These are phyloP conservation scores for Phainopepla nitens DNA, from an alignment of 2,113 vertebrate genomes.

Conservation along the genomic window DNA sequence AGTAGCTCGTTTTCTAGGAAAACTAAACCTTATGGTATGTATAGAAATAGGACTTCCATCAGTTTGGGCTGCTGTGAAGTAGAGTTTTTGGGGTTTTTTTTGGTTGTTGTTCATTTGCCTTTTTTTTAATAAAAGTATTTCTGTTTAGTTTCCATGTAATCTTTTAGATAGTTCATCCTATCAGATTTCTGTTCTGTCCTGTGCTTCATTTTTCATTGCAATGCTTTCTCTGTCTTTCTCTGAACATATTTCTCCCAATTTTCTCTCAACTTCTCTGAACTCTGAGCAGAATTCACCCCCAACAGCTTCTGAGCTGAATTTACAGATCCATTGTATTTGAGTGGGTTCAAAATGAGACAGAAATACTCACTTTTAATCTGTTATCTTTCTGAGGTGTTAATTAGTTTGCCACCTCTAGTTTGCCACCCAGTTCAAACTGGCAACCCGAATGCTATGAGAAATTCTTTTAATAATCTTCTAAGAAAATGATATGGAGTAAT, in stretches of 20 bases:
- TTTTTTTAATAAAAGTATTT: not conserved
- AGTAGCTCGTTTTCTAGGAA: not conserved
- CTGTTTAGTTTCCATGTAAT: not conserved
- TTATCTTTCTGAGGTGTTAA: slow-evolving; percentile 45
- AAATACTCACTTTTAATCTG: slow-evolving; percentile 27
- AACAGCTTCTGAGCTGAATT: not conserved
- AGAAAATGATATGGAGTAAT: not conserved
- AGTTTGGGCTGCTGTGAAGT: not conserved
- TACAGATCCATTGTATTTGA: slow-evolving; percentile 10
- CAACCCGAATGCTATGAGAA: not conserved
- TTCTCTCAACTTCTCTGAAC: no score
- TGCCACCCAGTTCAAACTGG: slow-evolving; percentile 35
- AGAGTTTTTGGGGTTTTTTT: not conserved
- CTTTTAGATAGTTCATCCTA: not conserved
- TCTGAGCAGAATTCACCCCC: not conserved
- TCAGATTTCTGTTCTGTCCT: not conserved
- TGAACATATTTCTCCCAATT: not conserved
- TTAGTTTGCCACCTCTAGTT: slow-evolving; percentile 31
- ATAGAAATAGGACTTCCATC: not conserved
- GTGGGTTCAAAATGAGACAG: slow-evolving; percentile 5
- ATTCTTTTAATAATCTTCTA: not conserved
- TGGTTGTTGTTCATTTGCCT: not conserved
- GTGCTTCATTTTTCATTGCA: not conserved
- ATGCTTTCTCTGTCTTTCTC: not conserved
- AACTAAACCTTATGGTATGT: not conserved